These are phyloP conservation scores for Alviniconcha strummeri DNA, from an alignment of 2,888 invertebrate genomes.

Conservation along the genomic window DNA sequence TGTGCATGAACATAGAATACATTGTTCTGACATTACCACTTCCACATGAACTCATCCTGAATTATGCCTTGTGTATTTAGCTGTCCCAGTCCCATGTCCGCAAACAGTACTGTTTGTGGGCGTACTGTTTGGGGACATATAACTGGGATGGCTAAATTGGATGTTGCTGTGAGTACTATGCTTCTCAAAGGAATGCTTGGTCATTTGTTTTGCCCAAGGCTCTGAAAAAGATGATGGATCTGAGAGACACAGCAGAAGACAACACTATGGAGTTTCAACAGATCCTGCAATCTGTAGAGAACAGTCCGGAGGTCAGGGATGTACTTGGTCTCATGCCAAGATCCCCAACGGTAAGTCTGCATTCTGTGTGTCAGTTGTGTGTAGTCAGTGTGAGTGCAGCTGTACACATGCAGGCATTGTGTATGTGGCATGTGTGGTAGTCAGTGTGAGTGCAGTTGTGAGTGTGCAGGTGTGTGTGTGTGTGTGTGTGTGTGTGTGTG, in stretches of 20 bases:
- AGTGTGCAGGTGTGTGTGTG: background rate
- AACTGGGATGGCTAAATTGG: no score
- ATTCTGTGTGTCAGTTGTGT: background rate
- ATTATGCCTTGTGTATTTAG: no score
- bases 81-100: no score
- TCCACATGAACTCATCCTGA: no score
- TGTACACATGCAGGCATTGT: background rate
- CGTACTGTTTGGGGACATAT: no score
- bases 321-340: constrained; percentile 18
- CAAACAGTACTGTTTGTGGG: no score
- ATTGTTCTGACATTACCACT: background rate
- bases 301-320: constrained; percentile 36
- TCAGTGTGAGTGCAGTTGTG: background rate
- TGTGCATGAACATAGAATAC: background rate
- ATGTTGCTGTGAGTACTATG: no score
- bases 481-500: background rate
- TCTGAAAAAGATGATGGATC: constrained; percentile 25
- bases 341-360: background rate
- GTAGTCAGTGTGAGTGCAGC: background rate
- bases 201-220: background rate
- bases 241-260: constrained; percentile 5
- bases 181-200: no score
- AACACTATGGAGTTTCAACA: constrained; percentile 20
- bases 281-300: constrained; percentile 42
- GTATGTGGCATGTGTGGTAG: background rate